Evolutionary conservation across 64 coral and sea anemone genomes (phyloP), one percentile per base, ranked within the genome.

Genomic region (Montipora cactus): DNA sequence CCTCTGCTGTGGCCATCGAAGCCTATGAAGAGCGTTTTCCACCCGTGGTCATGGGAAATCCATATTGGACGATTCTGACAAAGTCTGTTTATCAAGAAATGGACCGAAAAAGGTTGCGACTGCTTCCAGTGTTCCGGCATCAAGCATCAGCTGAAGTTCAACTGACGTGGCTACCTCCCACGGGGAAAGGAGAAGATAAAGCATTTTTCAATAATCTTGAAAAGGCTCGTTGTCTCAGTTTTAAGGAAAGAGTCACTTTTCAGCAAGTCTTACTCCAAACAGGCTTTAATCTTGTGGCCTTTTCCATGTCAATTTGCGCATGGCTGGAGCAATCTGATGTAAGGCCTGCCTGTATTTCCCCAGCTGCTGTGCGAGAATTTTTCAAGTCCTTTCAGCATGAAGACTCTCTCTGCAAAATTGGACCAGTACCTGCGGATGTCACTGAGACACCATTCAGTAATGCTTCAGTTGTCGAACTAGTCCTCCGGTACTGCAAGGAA

Each of bases 401-500:
- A 37, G 5, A 66, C 4, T 49, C 86, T 6, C 25, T 83, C n/a
- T 92, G 88, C 75, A 78, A 81, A 18, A 89, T 92, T 6, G 83
- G 79, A 19, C 16, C 59, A 13, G 12, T 96, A 5, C 78, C 92
- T 59, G 21, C 51, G 9, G 7, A 59, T 49, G 72, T 98, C 5
- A 47, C 70, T 51, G 11, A 77, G 9, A 98, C 94, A 7, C 76
- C 51, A 2, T 91, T 98, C 15, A 46, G 84, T 47, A 79, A 45
- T 15, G 71, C 77, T 0, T 3, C 19, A 4, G 8, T 16, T 16
- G 76, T 98, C 5, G 9, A 52, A 1, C 12, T 67, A 2, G 44
- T 98, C 12, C 85, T 95, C 6, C 66, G 74, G 1, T 98, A 98
- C 44, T 98, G 97, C 47, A 95, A 85, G 55, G 45, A 67, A 51